Base-by-base conservation (phyloP, 2,888 invertebrate species). In the Scrobipalpa atriplicella region DNA sequence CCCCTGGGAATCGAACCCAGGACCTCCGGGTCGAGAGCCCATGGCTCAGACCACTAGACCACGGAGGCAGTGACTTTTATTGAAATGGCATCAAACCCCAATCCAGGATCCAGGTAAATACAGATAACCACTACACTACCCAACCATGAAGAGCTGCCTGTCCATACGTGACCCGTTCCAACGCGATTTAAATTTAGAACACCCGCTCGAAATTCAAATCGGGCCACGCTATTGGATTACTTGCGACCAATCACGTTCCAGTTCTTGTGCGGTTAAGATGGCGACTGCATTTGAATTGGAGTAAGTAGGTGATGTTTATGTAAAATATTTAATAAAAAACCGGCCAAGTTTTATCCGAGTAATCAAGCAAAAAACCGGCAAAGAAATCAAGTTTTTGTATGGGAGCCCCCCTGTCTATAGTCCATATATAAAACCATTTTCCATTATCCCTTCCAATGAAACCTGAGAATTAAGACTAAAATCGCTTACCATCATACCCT, bases 101-200 rank as follows among this genome's bases (percentile, higher is more conserved):
- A 47, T 47, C 47, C 1, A 13, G 13, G n/a, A 47, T 47, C 47
- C 47, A 47, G 47, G 47, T 52, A 52, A 21, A 52, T 19, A 19
- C 10, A 21, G 52, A 52, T 52, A 52, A 19, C 52, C 52, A 56
- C 21, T 56, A 10, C 29, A 21, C 54, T 7, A 56, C 19, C 21
- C 29, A 7, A 56, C 19, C 54, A 18, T 56, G 36, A 56, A 58
- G 38, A 56, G 21, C 11, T 19, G 29, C 5, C 47, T 13, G 41
- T 8, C 16, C 64, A 63, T 64, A 67, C 65, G 63, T 66, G 65
- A 63, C 68, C 72, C 67, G 70, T 66, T 70, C 71, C 67, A 65
- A 72, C 65, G 65, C 65, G 70, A 73, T 72, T 72, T 74, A 73
- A 76, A 76, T 76, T 75, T 73, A 73, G 73, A 75, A 74, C 71